Evolutionary conservation across 2,113 vertebrate species (phyloP).

Genomic region (Platysteira castanea): DNA sequence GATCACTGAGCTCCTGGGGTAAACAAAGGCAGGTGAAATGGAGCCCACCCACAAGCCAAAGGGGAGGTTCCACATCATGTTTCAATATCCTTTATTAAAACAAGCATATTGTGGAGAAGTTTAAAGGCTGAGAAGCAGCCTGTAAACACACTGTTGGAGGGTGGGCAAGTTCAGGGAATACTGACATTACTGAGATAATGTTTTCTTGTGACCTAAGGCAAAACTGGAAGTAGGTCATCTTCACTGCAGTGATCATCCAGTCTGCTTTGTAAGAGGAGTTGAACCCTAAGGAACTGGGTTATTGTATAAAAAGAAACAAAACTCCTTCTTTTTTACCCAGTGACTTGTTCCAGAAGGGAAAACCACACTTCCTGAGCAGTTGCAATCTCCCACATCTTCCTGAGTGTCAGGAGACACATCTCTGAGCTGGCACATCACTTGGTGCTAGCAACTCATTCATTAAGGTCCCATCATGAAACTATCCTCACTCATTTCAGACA

Average conservation of each 20-base stretch:
- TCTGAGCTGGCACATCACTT: background rate
- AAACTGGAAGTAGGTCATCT: slow-evolving; percentile 38
- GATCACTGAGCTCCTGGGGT: background rate
- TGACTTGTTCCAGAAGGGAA: slow-evolving; percentile 2
- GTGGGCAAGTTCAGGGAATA: background rate
- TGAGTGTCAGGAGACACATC: background rate
- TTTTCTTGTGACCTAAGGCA: background rate
- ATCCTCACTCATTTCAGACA: background rate
- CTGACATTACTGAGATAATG: background rate
- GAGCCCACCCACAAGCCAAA: background rate
- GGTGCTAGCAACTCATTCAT: background rate
- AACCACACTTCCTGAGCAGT: background rate
- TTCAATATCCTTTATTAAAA: background rate
- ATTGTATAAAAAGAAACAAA: background rate
- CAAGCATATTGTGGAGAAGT: background rate
- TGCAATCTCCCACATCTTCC: background rate
- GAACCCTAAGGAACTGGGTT: background rate
- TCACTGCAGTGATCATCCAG: background rate
- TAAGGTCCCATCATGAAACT: background rate
- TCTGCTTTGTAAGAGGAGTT: background rate
- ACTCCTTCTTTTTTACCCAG: background rate
- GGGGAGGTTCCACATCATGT: background rate
- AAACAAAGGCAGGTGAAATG: background rate
- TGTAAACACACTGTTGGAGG: background rate
- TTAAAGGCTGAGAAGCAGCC: background rate